phyloP scores from a whole-genome alignment of 2,113 vertebrate genomes.

The Brachionichthys hirsutus region DNA sequence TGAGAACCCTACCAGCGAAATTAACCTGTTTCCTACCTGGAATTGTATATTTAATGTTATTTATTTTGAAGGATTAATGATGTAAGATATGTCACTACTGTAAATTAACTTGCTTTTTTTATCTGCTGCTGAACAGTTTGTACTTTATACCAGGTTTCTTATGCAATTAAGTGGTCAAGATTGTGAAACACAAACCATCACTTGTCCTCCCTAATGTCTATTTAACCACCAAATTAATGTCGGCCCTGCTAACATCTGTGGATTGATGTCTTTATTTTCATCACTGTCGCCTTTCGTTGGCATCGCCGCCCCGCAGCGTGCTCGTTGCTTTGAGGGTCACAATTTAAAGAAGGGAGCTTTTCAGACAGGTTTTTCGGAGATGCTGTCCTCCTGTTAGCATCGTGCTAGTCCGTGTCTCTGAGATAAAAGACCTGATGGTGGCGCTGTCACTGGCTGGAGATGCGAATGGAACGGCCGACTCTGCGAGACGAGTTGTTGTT shows the following conservation, averaged over 20 bases:
- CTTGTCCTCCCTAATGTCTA: constrained; percentile 47
- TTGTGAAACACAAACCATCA: constrained; percentile 66
- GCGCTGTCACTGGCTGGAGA: constrained; percentile 28
- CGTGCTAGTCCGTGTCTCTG: constrained; percentile 3
- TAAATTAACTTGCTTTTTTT: constrained; percentile 83
- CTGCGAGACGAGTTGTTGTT: constrained; percentile 26
- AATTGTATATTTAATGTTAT: constrained; percentile 82
- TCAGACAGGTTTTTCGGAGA: constrained; percentile 6
- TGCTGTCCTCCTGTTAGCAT: constrained; percentile 40
- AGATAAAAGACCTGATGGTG: constrained; percentile 25
- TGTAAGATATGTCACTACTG: constrained; percentile 84
- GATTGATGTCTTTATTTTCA: constrained; percentile 37
- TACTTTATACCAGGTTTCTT: constrained; percentile 84
- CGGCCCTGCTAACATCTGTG: constrained; percentile 41
- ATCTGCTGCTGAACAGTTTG: constrained; percentile 82
- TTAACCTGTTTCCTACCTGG: constrained; percentile 75
- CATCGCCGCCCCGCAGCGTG: constrained; percentile 38
- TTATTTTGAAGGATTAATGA: constrained; percentile 78
- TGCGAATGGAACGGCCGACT: constrained; percentile 38
- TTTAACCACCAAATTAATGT: constrained; percentile 41
- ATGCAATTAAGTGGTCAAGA: constrained; percentile 79
- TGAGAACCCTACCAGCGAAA: constrained; percentile 74
- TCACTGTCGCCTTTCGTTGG: constrained; percentile 70
- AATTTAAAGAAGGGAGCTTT: constrained; percentile 5
- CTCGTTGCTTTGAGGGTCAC: constrained; percentile 34